phyloP scores from a whole-genome alignment of 2,888 invertebrate species.

The Cephus spinipes region DNA sequence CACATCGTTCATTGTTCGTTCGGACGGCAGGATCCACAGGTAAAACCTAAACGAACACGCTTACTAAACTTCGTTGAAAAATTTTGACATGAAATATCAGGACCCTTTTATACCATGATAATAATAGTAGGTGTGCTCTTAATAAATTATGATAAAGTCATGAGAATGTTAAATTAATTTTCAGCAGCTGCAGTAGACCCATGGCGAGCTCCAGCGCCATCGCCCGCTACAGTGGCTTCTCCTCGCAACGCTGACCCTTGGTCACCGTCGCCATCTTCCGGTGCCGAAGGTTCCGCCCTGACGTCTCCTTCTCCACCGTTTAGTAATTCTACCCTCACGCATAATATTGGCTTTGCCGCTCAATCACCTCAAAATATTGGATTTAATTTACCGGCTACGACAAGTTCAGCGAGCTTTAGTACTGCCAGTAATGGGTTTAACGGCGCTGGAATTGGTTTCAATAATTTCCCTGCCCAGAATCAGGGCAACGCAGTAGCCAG shows the following conservation, averaged over 20 bases:
- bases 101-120: not conserved
- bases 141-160: not conserved
- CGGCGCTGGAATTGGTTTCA: conserved; percentile 51
- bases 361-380: conserved; percentile 58
- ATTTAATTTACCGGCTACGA: conserved; percentile 52
- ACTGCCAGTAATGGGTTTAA: conserved; percentile 59
- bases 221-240: conserved; percentile 47
- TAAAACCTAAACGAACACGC: conserved; percentile 19
- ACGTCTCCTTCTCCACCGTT: conserved; percentile 48
- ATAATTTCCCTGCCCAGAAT: conserved; percentile 50
- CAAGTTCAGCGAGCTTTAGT: conserved; percentile 37
- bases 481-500: conserved; percentile 48
- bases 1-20: conserved; percentile 24
- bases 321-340: conserved; percentile 46
- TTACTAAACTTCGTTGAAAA: not conserved
- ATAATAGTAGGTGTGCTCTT: not conserved
- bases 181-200: conserved; percentile 59
- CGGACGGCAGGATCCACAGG: conserved; percentile 37
- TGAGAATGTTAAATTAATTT: conserved; percentile 30
- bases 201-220: conserved; percentile 53
- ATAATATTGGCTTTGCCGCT: conserved; percentile 52
- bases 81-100: not conserved
- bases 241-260: conserved; percentile 68
- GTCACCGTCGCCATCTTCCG: conserved; percentile 65
- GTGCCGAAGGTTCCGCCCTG: conserved; percentile 37